phyloP scores from a whole-genome alignment of 2,113 vertebrate species.

The Malurus elegans region DNA sequence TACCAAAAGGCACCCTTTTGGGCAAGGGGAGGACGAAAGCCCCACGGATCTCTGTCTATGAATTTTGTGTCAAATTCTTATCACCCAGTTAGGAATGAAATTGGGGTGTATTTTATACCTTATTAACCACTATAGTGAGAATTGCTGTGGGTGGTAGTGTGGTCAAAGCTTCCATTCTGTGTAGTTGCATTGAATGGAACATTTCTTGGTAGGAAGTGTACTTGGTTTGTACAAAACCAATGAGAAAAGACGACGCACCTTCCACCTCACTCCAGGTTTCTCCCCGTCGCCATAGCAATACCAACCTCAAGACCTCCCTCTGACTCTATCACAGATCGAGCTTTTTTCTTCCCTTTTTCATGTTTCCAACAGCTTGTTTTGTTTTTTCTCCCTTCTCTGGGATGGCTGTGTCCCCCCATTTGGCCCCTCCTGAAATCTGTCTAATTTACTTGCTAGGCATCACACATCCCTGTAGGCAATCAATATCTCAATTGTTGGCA shows the following conservation, averaged over 20 bases:
- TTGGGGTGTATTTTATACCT: not conserved
- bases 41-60: not conserved
- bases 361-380: not conserved
- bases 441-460: not conserved
- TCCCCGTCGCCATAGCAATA: accelerated
- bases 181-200: not conserved
- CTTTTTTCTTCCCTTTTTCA: not conserved
- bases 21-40: not conserved
- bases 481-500: not conserved
- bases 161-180: not conserved
- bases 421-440: not conserved
- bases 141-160: not conserved
- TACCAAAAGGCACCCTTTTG: not conserved
- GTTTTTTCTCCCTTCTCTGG: not conserved
- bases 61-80: not conserved
- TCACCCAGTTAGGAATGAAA: not conserved
- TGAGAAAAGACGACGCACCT: not conserved
- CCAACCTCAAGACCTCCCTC: not conserved
- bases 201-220: not conserved
- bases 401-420: not conserved
- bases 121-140: not conserved
- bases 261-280: not conserved
- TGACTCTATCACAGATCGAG: not conserved
- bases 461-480: not conserved
- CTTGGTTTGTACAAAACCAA: not conserved